Evolutionary conservation across 2,797 vertebrate species (phyloP).

Genomic region (Lepus oiostolus): DNA sequence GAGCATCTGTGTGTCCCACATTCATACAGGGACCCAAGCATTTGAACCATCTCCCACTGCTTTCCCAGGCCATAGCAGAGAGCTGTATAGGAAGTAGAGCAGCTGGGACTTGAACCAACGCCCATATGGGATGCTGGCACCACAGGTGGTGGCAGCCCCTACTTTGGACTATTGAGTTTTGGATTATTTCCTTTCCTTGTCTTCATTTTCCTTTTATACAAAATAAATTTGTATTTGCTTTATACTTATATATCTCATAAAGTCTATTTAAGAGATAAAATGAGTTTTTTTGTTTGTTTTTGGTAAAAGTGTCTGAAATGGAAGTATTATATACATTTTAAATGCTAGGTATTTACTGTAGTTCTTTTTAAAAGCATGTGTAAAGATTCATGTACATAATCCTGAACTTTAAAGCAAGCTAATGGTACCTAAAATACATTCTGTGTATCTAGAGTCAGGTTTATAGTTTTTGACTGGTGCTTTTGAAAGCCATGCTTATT

Average conservation of each 20-base stretch:
- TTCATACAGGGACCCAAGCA: too few relatives aligned
- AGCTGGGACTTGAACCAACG: too few relatives aligned
- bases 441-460: background rate
- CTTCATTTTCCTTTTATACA: background rate
- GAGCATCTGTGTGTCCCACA: too few relatives aligned
- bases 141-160: too few relatives aligned
- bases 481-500: conserved; percentile 31
- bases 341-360: conserved; percentile 28
- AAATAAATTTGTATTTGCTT: background rate
- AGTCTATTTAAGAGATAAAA: conserved; percentile 22
- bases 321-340: background rate
- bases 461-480: background rate
- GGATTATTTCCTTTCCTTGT: background rate
- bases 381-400: conserved; percentile 13
- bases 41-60: too few relatives aligned
- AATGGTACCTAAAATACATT: background rate
- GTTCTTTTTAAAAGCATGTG: background rate
- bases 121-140: too few relatives aligned
- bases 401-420: conserved; percentile 40
- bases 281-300: conserved; percentile 9
- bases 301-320: conserved; percentile 37
- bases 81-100: too few relatives aligned
- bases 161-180: background rate
- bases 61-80: too few relatives aligned
- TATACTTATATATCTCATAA: conserved; percentile 10